These are phyloP conservation scores for Hoplostethus atlanticus DNA, from an alignment of 2,797 vertebrate genomes.

Conservation along the genomic window DNA sequence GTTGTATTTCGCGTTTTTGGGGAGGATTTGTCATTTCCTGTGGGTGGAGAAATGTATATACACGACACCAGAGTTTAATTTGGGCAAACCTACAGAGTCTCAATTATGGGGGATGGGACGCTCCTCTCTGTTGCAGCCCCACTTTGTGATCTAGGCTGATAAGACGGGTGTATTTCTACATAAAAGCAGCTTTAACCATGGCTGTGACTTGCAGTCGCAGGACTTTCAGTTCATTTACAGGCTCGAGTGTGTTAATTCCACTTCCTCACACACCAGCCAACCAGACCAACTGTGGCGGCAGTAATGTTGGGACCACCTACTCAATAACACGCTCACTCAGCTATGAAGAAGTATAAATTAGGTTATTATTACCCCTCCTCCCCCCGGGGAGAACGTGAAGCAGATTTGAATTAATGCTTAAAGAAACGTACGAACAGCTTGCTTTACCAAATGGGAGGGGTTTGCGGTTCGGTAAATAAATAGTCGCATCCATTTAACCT, in stretches of 20 bases:
- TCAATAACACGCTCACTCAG: conserved; percentile 20
- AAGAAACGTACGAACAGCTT: conserved; percentile 7
- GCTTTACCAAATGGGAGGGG: conserved; percentile 9
- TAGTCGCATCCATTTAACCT: conserved; percentile 8
- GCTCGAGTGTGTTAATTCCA: conserved; percentile 31
- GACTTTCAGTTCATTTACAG: conserved; percentile 10
- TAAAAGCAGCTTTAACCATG: neutral
- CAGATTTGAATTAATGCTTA: conserved; percentile 11
- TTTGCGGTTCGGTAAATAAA: neutral
- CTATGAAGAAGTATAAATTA: conserved; percentile 13
- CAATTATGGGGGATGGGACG: no score
- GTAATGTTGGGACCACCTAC: conserved; percentile 44
- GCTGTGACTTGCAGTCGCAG: neutral
- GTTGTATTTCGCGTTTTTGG: no score
- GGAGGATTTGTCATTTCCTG: no score
- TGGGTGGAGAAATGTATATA: no score
- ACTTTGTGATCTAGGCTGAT: neutral
- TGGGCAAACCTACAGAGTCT: no score
- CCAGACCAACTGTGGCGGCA: conserved; percentile 15
- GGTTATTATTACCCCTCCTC: neutral
- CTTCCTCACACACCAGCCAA: conserved; percentile 54
- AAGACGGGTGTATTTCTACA: neutral
- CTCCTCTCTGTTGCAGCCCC: neutral
- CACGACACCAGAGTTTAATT: no score
- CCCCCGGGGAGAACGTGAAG: neutral